These are phyloP conservation scores for Sprattus sprattus DNA, from an alignment of 2,113 vertebrate genomes.

Conservation along the genomic window DNA sequence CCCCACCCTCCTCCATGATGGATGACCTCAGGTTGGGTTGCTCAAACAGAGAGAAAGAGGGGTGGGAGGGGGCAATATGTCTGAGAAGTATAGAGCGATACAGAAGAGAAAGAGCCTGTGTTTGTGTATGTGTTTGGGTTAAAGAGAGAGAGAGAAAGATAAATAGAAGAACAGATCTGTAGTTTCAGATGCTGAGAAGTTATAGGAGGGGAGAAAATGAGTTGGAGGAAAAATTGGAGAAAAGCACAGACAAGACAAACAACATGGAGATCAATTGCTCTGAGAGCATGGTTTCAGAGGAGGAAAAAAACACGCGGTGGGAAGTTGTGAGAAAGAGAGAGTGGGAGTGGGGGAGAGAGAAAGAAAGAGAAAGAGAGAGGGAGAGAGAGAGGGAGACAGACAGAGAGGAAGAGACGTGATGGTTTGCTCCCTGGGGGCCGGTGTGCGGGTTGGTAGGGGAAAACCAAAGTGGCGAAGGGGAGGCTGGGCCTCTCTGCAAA, in stretches of 20 bases:
- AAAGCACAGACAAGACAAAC: conserved; percentile 14
- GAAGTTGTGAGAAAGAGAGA: conserved; percentile 29
- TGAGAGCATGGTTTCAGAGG: not conserved
- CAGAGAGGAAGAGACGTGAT: not conserved
- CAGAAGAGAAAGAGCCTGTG: conserved; percentile 8
- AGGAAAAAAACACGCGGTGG: conserved; percentile 13
- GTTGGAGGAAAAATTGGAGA: not conserved
- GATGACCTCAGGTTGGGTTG: not conserved
- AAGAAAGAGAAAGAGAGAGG: conserved; percentile 3
- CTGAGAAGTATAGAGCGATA: not conserved
- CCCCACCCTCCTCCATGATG: conserved; percentile 32
- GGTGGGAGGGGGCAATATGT: not conserved
- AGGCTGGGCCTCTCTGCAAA: conserved; percentile 39
- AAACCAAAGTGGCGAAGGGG: conserved; percentile 39
- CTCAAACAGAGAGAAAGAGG: not conserved
- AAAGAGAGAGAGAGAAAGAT: not conserved
- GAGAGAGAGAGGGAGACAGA: not conserved
- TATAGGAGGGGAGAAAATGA: not conserved
- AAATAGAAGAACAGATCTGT: too few species aligned
- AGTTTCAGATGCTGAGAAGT: not conserved
- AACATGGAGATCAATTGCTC: not conserved
- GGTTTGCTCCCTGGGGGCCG: not conserved
- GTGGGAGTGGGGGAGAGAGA: conserved; percentile 28
- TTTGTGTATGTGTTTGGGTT: not conserved
- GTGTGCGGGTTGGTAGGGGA: conserved; percentile 40